Base-by-base conservation (phyloP, 92 coral and sea anemone species). In the Phenganax subtilis region DNA sequence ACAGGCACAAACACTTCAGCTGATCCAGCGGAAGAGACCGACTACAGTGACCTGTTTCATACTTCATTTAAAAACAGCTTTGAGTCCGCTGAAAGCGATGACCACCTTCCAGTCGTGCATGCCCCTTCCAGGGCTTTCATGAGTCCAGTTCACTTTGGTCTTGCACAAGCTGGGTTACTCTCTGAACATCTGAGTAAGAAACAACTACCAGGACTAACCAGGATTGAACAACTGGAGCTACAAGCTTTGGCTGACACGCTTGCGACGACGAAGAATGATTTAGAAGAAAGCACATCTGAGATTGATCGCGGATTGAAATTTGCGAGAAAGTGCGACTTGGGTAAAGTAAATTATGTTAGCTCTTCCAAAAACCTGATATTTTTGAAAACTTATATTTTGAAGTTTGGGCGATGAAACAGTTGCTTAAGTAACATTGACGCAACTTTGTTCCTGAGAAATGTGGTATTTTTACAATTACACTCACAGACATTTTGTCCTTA, bases 161-260 rank as follows among this genome's bases (percentile, higher is more conserved):
- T 94, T 54, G 92, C 98, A 10, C 83, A 79, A 64, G 97, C 97
- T 16, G 87, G 92, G 25, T 88, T 91, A 86, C 80, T 94, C 52
- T 88, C 98, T 12, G 85, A 94, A 84, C 98, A 94, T 51, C 86
- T 94, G 70, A 92, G 94, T 47, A 91, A 86, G 81, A 91, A 90
- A 68, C 97, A 92, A 72, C 87, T 94, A 47, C 98, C 98, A 29
- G 98, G 98, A 9, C 71, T 94, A 37, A 94, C 97, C 7, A 90
- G 98, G 64, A 94, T 87, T 27, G 98, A 94, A 51, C 98, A 94
- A 84, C 90, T 94, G 8, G 98, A 94, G 80, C 85, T 94, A 58
- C 83, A 90, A 31, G 98, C 98, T 16, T 75, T 94, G 85, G 97
- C 98, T n/a, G 98, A 94, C 68, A 94, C 98, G 0, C 90, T 94